Evolutionary conservation across 2,113 vertebrate genomes (phyloP).

Genomic region (Dicrurus megarhynchus): DNA sequence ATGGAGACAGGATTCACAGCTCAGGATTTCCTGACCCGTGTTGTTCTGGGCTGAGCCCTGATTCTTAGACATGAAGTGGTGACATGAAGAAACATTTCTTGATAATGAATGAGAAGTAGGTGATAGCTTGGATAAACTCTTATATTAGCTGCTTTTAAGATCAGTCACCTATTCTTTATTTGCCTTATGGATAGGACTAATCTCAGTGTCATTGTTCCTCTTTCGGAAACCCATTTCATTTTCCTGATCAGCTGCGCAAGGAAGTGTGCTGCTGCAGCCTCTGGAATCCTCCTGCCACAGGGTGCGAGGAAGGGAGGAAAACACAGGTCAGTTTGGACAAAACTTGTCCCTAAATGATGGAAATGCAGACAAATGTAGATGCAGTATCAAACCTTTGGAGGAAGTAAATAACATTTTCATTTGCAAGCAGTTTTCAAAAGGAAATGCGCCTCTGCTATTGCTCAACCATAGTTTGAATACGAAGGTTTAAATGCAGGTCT

Average conservation of each 20-base stretch:
- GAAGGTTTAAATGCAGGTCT: rapidly evolving
- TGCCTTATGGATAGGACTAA: neutral
- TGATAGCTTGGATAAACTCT: neutral
- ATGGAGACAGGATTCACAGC: neutral
- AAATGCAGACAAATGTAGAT: neutral
- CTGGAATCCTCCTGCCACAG: neutral
- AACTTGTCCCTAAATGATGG: neutral
- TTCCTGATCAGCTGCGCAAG: neutral
- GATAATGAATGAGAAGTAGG: neutral
- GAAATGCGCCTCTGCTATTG: rapidly evolving
- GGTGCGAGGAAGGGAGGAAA: neutral
- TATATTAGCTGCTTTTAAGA: neutral
- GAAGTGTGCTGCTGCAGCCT: rapidly evolving
- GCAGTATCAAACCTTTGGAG: neutral
- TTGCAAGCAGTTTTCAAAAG: neutral
- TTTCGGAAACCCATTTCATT: rapidly evolving
- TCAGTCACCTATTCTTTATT: neutral
- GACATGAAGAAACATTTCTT: neutral
- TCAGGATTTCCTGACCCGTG: neutral
- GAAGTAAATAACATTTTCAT: neutral
- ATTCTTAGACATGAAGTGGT: neutral
- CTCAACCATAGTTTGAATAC: neutral
- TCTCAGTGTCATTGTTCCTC: neutral
- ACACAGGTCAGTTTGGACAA: rapidly evolving
- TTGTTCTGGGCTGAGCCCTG: neutral